These are phyloP conservation scores for Coelinius sp. DNA, from an alignment of 2,888 invertebrate genomes.

Conservation along the genomic window DNA sequence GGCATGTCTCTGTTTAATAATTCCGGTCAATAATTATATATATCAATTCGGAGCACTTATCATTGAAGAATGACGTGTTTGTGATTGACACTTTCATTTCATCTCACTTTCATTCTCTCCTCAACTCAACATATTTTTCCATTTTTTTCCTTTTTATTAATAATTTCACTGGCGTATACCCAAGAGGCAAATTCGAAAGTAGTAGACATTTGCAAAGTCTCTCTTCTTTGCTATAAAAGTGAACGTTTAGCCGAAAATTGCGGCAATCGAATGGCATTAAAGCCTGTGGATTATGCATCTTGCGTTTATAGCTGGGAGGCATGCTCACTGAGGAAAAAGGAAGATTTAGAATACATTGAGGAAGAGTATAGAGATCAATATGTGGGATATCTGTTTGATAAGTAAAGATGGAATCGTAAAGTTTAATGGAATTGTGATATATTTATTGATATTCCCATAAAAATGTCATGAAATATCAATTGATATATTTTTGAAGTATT, in stretches of 20 bases:
- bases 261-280: conserved; percentile 40
- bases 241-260: conserved; percentile 55
- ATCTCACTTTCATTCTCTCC: too few species aligned
- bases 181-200: conserved; percentile 30
- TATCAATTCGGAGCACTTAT: not conserved
- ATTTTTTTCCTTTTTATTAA: not conserved
- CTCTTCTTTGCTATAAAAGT: conserved; percentile 50
- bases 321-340: conserved; percentile 2
- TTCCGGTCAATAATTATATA: not conserved
- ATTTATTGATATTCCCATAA: conserved; percentile 13
- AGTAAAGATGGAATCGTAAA: conserved; percentile 2
- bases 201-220: conserved; percentile 27
- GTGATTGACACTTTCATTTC: not conserved
- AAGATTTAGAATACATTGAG: not conserved
- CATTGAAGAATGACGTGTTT: not conserved
- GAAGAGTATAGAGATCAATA: conserved; percentile 15
- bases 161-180: not conserved
- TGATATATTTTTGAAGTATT: not conserved
- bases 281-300: not conserved
- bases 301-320: conserved; percentile 3
- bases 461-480: conserved; percentile 18
- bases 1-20: not conserved
- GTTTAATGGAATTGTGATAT: conserved; percentile 12
- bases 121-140: not conserved
- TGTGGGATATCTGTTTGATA: conserved; percentile 19